These are phyloP conservation scores for Zhengitettix transpicula DNA, from an alignment of 2,888 invertebrate species.

Conservation along the genomic window DNA sequence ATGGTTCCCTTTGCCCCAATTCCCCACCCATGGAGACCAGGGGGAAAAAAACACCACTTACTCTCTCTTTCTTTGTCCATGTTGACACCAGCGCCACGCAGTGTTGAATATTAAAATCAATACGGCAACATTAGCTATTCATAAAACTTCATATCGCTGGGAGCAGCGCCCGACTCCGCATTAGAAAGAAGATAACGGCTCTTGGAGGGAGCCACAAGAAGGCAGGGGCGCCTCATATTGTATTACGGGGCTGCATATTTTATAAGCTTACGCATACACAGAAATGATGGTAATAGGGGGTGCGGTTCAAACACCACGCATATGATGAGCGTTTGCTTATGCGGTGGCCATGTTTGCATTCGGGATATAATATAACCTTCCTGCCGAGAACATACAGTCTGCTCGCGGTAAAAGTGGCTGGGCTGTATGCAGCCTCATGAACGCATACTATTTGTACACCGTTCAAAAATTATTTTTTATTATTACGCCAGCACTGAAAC, in stretches of 20 bases:
- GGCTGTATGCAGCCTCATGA: too few species aligned
- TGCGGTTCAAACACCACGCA: slow-evolving; percentile 7
- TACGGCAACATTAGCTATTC: slow-evolving; percentile 15
- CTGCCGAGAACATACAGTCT: too few species aligned
- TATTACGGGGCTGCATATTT: slow-evolving; percentile 34
- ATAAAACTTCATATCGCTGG: slow-evolving; percentile 14
- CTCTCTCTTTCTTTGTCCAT: not conserved
- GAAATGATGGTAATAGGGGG: slow-evolving; percentile 6
- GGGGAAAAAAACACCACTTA: not conserved
- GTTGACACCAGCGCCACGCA: not conserved
- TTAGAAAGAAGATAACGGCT: slow-evolving; percentile 7
- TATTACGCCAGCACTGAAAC: too few species aligned
- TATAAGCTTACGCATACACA: slow-evolving; percentile 20
- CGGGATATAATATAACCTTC: not conserved
- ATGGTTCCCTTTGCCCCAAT: too few species aligned
- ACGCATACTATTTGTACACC: too few species aligned
- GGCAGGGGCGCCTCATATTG: slow-evolving; percentile 25
- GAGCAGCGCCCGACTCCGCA: slow-evolving; percentile 3
- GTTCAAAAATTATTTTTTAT: too few species aligned
- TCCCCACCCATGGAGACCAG: too few species aligned
- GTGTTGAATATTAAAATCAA: slow-evolving; percentile 15
- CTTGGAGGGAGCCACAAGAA: not conserved
- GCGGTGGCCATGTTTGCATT: slow-evolving; percentile 2
- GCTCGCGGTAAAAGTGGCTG: too few species aligned
- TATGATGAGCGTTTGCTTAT: slow-evolving; percentile 2